Evolutionary conservation across 2,113 vertebrate species (phyloP), one percentile per base, ranked within the genome.

Genomic region (Ardeotis arabs): DNA sequence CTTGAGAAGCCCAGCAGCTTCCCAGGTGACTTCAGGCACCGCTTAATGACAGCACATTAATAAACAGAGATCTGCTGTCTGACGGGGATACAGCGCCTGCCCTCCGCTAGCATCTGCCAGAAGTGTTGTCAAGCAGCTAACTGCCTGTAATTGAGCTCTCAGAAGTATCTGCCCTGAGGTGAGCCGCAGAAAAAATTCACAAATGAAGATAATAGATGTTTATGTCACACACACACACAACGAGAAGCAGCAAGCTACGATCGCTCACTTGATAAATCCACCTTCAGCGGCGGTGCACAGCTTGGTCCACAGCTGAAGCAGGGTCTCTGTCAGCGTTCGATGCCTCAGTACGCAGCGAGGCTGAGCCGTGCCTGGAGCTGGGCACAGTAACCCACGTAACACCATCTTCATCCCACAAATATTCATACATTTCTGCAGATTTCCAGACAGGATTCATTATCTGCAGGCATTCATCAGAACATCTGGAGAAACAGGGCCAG

Each of bases 161-260:
- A 49, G 92, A 97, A 97, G 92, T 80, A 56, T 44, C 82, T 96
- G 96, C 95, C 97, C 90, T 44, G 39, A 37, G 97, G 96, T 95
- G 90, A 92, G 81, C 88, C 60, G 10, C 68, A 82, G 88, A 96
- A 90, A 97, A 97, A 94, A 53, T 69, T 80, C 90, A 94, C 95
- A 96, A 93, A 93, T 89, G 85, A 97, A 98, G 93, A 91, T 97
- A 97, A 97, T 96, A 89, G 87, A 91, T 90, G 97, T 96, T 94
- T 94, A 79, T 96, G 89, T 95, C 94, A 92, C 95, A 87, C 75
- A 78, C 58, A 79, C 62, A 63, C 2, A 4, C 68, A 63, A 45
- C 2, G 70, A 88, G 89, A 89, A 94, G 70, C 68, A 35, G 72
- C 22, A 9, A 77, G 92, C 83, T 80, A 17, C 2, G 16, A 87